A percentile compares a stretch with the other conserved stretches of the same genome.
phyloP scores from a whole-genome alignment of 2,797 vertebrate genomes.

The Smutsia temminckii region DNA sequence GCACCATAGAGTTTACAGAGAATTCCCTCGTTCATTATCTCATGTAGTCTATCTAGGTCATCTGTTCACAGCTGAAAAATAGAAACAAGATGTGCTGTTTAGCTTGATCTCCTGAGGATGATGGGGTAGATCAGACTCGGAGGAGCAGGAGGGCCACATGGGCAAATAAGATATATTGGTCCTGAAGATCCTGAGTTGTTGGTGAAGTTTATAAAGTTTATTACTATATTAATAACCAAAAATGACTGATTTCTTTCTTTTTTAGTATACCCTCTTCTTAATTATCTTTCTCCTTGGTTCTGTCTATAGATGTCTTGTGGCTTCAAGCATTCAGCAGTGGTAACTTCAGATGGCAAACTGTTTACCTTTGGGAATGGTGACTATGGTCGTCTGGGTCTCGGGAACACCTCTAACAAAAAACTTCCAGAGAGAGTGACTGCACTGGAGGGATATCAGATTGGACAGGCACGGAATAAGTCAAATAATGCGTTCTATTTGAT shows the following conservation, averaged over 20 bases:
- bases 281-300: constrained; percentile 34
- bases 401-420: constrained; percentile 92
- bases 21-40: background rate
- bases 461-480: constrained; percentile 85
- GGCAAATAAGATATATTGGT: background rate
- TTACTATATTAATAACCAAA: constrained; percentile 14
- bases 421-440: constrained; percentile 90
- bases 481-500: background rate
- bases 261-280: background rate
- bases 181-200: background rate
- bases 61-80: background rate
- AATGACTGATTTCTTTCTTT: background rate
- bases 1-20: background rate
- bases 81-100: background rate
- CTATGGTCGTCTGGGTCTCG: constrained; percentile 89
- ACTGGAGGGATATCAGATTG: constrained; percentile 90
- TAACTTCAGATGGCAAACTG: constrained; percentile 90
- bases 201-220: background rate
- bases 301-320: constrained; percentile 89
- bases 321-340: constrained; percentile 91
- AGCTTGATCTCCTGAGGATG: background rate
- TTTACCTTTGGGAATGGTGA: constrained; percentile 91
- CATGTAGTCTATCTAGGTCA: background rate
- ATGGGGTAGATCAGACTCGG: background rate
- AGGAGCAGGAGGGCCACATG: background rate